Conservation (phyloP, 2,888 invertebrate species). For the Margaritifera margaritifera region DNA sequence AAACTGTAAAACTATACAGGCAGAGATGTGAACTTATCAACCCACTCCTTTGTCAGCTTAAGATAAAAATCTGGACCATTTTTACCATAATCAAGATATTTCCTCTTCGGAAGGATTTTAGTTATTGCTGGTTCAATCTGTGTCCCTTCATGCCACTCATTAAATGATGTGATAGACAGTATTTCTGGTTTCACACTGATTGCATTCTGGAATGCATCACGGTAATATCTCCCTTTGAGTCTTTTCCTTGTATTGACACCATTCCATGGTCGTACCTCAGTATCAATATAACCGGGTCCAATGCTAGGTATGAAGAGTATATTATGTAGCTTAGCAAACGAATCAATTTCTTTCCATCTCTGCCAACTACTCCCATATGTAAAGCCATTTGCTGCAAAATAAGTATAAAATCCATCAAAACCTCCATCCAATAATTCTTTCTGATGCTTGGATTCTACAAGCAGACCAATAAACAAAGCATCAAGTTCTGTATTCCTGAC, state of each 20-base stretch:
- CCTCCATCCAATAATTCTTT: slow-evolving; percentile 70
- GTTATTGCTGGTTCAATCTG: slow-evolving; percentile 81
- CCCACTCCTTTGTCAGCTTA: slow-evolving; percentile 76
- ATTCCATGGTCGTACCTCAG: slow-evolving; percentile 79
- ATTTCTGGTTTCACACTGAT: slow-evolving; percentile 76
- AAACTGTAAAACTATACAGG: too few species aligned
- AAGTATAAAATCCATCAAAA: slow-evolving; percentile 79
- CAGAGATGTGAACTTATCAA: slow-evolving; percentile 8
- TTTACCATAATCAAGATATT: slow-evolving; percentile 79
- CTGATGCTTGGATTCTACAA: slow-evolving; percentile 77
- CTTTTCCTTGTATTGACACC: slow-evolving; percentile 75
- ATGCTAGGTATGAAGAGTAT: slow-evolving; percentile 80
- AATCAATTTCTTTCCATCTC: slow-evolving; percentile 56
- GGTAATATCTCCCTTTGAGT: slow-evolving; percentile 79
- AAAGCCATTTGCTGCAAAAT: slow-evolving; percentile 80
- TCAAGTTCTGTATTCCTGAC: slow-evolving; percentile 77
- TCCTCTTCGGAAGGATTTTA: slow-evolving; percentile 57
- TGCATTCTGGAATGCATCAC: slow-evolving; percentile 79
- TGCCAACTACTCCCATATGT: slow-evolving; percentile 78
- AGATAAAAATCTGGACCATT: slow-evolving; percentile 79
- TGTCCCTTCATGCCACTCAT: slow-evolving; percentile 85
- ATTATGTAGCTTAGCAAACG: slow-evolving; percentile 47
- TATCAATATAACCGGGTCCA: slow-evolving; percentile 82
- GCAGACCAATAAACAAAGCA: slow-evolving; percentile 78
- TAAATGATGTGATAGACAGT: slow-evolving; percentile 82